These are phyloP conservation scores for Ganaspis brasiliensis DNA, from an alignment of 2,888 invertebrate genomes.

Conservation along the genomic window DNA sequence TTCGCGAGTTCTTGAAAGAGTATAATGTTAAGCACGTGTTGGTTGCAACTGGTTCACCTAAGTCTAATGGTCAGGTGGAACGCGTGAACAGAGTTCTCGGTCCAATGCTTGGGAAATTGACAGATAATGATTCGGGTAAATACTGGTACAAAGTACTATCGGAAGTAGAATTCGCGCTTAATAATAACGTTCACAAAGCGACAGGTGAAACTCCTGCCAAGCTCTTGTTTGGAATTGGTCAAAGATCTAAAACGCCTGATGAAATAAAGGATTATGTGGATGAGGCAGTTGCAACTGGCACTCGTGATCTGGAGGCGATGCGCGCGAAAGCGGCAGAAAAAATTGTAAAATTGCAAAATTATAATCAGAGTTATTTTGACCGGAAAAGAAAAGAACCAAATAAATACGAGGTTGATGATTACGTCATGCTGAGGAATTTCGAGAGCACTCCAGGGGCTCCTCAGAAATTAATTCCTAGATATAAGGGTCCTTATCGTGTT, in stretches of 20 bases:
- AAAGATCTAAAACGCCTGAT: not conserved
- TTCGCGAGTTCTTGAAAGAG: not conserved
- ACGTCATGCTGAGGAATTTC: not conserved
- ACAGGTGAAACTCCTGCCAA: constrained; percentile 9
- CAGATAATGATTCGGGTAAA: not conserved
- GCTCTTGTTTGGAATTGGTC: constrained; percentile 35
- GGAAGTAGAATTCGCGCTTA: no score
- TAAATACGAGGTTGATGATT: not conserved
- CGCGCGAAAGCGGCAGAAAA: not conserved
- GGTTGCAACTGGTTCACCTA: not conserved
- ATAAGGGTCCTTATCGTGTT: no score
- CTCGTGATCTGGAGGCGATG: not conserved
- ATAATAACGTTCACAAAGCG: constrained; percentile 41
- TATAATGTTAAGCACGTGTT: not conserved
- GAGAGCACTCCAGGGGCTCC: not conserved
- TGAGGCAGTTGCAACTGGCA: not conserved
- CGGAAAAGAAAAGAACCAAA: not conserved
- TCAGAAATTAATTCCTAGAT: no score
- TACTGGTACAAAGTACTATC: no score
- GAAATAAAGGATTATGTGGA: not conserved
- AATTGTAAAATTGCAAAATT: not conserved
- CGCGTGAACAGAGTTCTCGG: no score
- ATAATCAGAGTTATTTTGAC: constrained; percentile 1
- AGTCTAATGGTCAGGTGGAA: not conserved
- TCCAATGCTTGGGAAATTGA: no score